Base-by-base conservation (phyloP, 2,113 vertebrate genomes). In the Corvus hawaiiensis region DNA sequence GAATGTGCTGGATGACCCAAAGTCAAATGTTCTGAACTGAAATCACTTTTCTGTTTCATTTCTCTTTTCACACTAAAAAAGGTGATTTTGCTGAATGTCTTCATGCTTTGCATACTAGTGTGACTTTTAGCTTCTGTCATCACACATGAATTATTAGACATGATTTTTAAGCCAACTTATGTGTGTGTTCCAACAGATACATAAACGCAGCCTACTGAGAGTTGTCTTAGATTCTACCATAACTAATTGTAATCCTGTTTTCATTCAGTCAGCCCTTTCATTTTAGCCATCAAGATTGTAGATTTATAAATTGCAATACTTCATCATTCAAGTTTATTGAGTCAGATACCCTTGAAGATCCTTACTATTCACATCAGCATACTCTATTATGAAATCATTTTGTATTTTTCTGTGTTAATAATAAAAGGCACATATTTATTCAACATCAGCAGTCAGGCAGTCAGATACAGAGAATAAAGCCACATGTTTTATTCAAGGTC, bases 391-490 rank as follows among this genome's bases (percentile, higher is more conserved):
- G 86, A 90, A 96, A 91, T 90, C 1, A 71, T 91, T 97, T 94
- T 93, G 58, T 91, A 88, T 93, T 94, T 95, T 94, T 80, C 91
- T 66, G 22, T 92, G 86, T 84, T 96, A 96, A 96, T 94, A 94
- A 93, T 82, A 93, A 94, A 97, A 96, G 71, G 76, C 95, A 97
- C 79, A 87, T 93, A 98, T 97, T 97, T 97, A 97, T 94, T 95
- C 92, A 95, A 87, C 84, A 87, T 51, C 79, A 83, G 76, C 0
- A 9, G 76, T 81, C 86, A 92, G 80, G 61, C 61, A 93, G 68
- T 66, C 78, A 89, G 83, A 32, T 6, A 39, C 20, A 67, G 71
- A 66, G 30, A 62, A 87, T 33, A 44, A 79, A 93, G 55, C 16
- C 24, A 35, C 79, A 85, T 74, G 74, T 87, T 96, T 97, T 96